Base-by-base conservation (phyloP, 1,140 invertebrate species). In the Trichoplusia ni region DNA sequence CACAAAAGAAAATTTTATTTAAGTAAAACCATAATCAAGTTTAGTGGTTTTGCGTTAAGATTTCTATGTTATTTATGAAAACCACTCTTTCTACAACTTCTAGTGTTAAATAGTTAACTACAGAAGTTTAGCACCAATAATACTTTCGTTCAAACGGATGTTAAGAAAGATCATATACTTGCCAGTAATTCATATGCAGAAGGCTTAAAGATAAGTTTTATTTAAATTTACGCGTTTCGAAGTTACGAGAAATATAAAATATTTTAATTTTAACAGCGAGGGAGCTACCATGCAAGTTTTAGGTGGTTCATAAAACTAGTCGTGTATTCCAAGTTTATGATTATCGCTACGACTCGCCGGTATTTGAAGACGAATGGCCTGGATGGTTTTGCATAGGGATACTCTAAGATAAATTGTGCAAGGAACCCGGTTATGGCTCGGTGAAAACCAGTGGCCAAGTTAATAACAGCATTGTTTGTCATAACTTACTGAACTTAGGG, bases 231-330 rank as follows among this genome's bases (percentile, higher is more conserved):
- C 27, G 19, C 40, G 31, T 49, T 33, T 38, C 46, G 40, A 25
- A 35, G 53, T 38, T 47, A 59, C 47, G 47, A 66, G 19, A 54
- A 54, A 38, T 54, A 40, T 54, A 9, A 38, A 54, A 54, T 54
- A 54, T 54, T 54, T 54, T 54, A 37, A 54, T 54, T 38, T 38
- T 25, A 25, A 54, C 19, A 25, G 33, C 19, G 25, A 56, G 60
- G 40, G 38, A 61, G 58, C 42, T 16, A 31, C 11, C 19, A 49
- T 38, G 42, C 65, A 49, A 67, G 51, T 29, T 46, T 42, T 49
- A 58, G 60, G 53, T 58, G 61, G 18, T 63, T 54, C 65, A 61
- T 71, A 71, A 64, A 67, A 71, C 69, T 60, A 62, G 51, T 71
- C 53, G 69, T 60, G 66, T 68, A 38, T 59, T 23, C 42, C 56